These are phyloP conservation scores for Cherax destructor DNA, from an alignment of 1,140 invertebrate species.

Conservation along the genomic window DNA sequence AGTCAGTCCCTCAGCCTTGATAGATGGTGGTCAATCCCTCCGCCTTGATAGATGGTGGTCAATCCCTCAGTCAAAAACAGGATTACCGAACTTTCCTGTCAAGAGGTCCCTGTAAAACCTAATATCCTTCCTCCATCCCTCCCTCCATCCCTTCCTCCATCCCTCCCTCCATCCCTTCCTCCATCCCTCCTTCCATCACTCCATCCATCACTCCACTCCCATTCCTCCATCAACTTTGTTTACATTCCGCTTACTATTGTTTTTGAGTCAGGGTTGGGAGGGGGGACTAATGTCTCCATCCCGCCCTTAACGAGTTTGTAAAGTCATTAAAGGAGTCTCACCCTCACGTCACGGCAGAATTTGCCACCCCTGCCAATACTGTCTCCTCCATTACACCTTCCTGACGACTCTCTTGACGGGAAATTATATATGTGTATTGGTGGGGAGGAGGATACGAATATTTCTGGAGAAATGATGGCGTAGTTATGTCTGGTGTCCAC, in stretches of 20 bases:
- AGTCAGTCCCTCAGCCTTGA: too few relatives aligned
- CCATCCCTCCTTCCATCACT: too few relatives aligned
- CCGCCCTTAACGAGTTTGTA: background rate
- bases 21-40: too few relatives aligned
- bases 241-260: slow-evolving; percentile 4
- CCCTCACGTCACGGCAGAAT: background rate
- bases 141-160: too few relatives aligned
- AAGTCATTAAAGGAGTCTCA: background rate
- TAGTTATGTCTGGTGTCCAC: background rate
- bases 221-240: background rate
- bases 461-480: background rate
- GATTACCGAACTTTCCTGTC: too few relatives aligned
- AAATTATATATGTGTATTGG: background rate
- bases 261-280: background rate
- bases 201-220: too few relatives aligned
- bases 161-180: too few relatives aligned
- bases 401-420: background rate
- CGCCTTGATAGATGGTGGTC: too few relatives aligned
- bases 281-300: background rate
- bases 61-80: too few relatives aligned
- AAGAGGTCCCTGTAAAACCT: too few relatives aligned
- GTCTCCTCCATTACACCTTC: background rate
- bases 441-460: background rate
- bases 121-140: too few relatives aligned
- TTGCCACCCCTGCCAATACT: background rate